Base-by-base conservation (phyloP, 2,888 invertebrate genomes). In the Andrena bicolor region DNA sequence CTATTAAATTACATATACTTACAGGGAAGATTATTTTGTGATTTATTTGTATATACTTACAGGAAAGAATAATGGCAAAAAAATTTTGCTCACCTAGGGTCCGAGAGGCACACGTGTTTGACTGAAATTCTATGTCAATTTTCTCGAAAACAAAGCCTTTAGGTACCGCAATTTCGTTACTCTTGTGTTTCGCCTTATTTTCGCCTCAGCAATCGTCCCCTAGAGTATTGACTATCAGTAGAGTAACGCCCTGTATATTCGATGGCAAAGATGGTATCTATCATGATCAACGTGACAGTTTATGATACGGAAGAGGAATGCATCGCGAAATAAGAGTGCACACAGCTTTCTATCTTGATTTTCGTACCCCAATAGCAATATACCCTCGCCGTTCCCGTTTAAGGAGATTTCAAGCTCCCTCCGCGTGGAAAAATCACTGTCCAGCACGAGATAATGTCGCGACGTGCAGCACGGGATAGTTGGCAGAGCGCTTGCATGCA, bases 401-500 rank as follows among this genome's bases (percentile, higher is more conserved):
- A 68, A 61, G 71, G 74, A 30, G 41, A 41, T 64, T 35, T 60
- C 35, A 28, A n/a, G 28, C 41, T 32, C 51, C 28, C 41, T 51
- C 20, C 23, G 4, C 13, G 63, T 53, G 73, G 80, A 76, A 76
- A 70, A 79, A 82, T 79, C 72, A 70, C 49, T 70, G 73, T 70
- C 35, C 80, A 30, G 48, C 56, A 26, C 28, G 83, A 63, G 49
- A 76, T 70, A 81, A 76, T 63, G 56, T 23, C 35, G 66, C 30
- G 58, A 26, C 64, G 61, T 5, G 35, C n/a, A 13, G 26, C 26
- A 32, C 20, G 26, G 53, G 28, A 16, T n/a, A 10, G 48, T 48
- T n/a, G 66, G 10, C 53, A 10, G 41, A 26, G 48, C 51, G 53
- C 30, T 68, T 60, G 58, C 23, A 48, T 20, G 82, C 73, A 73